A percentile compares a stretch with the other conserved stretches of the same genome.
These are phyloP conservation scores for Heliconius congener DNA, from an alignment of 1,140 invertebrate genomes.

Conservation along the genomic window DNA sequence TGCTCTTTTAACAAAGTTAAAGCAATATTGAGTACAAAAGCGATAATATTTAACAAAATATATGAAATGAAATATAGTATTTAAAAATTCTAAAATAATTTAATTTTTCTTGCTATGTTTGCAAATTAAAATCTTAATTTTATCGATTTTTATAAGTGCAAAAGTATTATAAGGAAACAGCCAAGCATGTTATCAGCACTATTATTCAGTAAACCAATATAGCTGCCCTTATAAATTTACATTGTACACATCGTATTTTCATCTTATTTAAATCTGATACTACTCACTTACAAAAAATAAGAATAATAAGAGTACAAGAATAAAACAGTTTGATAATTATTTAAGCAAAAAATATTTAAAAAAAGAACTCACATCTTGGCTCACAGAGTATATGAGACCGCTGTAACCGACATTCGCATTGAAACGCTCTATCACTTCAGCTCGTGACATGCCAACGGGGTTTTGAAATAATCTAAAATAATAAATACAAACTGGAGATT, in stretches of 20 bases:
- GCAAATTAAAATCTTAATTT: too few species aligned
- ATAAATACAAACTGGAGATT: background rate
- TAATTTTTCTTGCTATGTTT: background rate
- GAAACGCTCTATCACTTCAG: constrained; percentile 93
- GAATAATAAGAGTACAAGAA: too few species aligned
- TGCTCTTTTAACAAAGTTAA: constrained; percentile 43
- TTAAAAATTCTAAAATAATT: background rate
- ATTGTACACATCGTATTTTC: background rate
- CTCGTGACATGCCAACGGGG: constrained; percentile 71
- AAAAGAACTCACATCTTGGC: constrained; percentile 92
- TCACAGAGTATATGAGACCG: constrained; percentile 97
- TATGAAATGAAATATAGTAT: background rate
- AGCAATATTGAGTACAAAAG: background rate
- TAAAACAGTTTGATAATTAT: background rate
- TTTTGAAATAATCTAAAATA: constrained; percentile 76
- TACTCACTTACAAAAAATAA: background rate
- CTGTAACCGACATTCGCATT: constrained; percentile 99
- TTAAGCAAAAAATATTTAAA: background rate
- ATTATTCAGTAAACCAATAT: background rate
- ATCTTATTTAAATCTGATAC: too few species aligned
- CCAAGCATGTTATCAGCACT: background rate
- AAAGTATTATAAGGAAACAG: background rate
- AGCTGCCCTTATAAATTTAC: background rate
- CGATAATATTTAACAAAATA: background rate
- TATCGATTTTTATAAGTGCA: too few species aligned